Percentiles rank a stretch among this genome's conserved stretches.
Evolutionary conservation across 2,113 vertebrate species (phyloP).

Genomic region (Formicarius rufipectus): DNA sequence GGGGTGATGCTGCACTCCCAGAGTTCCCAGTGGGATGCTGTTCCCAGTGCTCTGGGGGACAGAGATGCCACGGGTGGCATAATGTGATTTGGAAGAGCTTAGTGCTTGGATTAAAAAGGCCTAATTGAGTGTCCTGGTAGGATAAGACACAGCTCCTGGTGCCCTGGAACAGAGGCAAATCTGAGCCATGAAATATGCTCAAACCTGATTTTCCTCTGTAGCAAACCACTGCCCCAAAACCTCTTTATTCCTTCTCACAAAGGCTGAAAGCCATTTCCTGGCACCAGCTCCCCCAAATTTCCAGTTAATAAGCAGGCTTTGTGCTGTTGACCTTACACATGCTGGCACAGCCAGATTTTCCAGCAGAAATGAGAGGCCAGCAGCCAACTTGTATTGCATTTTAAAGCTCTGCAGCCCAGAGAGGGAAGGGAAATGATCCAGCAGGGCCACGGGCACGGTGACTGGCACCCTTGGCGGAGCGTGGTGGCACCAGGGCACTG

Average conservation of each 20-base stretch:
- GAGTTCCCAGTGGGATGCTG: neutral
- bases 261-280: conserved; percentile 50
- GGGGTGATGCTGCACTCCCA: fast-evolving
- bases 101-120: neutral
- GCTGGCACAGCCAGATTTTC: conserved; percentile 36
- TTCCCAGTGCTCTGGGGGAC: neutral
- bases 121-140: neutral
- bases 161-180: neutral
- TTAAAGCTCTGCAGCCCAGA: neutral
- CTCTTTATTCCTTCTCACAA: conserved; percentile 43
- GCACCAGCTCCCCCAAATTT: conserved; percentile 42
- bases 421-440: neutral
- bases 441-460: neutral
- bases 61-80: fast-evolving
- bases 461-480: conserved; percentile 34
- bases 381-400: neutral
- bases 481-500: neutral
- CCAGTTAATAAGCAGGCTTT: conserved; percentile 62
- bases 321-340: conserved; percentile 52
- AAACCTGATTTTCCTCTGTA: neutral
- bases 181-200: neutral
- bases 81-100: fast-evolving
- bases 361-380: conserved; percentile 41
- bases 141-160: neutral
- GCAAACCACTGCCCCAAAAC: conserved; percentile 37